Evolutionary conservation across 2,113 vertebrate species (phyloP), one percentile per base, ranked within the genome.

Genomic region (Athene cunicularia): DNA sequence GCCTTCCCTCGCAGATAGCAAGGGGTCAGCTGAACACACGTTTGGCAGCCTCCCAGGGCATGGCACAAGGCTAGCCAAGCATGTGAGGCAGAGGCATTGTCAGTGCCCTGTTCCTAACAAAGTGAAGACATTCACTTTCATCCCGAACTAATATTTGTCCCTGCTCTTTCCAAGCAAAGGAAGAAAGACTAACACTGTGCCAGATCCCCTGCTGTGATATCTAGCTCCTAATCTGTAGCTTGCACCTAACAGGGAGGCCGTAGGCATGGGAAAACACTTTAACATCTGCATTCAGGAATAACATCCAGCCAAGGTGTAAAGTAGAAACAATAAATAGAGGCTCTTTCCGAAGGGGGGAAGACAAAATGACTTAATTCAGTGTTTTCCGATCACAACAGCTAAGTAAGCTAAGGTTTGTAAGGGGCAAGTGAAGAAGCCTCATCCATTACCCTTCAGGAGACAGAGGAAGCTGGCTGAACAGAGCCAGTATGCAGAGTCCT

Each of bases 1-100:
- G 81, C 87, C 92, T 80, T 80, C 56, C 81, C 93, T 92, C 8
- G 17, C 83, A 86, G 97, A 97, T 88, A 95, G 89, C 49, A 27
- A 84, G 89, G 95, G 93, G 71, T 95, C 97, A 90, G 95, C 97
- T 93, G 83, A 91, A 80, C 30, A 26, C 24, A 8, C 72, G 15
- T 11, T 77, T 91, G 97, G 97, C 97, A 90, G 70, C 68, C 28
- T 93, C 96, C 97, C 97, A 97, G n/a, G 47, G 71, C 86, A 95
- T 63, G 97, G 97, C 80, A 62, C 82, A 75, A 87, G 76, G 93
- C 82, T 92, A 59, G 86, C 81, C 80, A 82, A 77, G 88, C 79
- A 96, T 60, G 95, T 90, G 95, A 96, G 92, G 84, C 70, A 70
- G 28, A 63, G 90, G 43, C 82, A 92, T 91, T 67, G 86, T 72